These are phyloP conservation scores for Psettodes erumei DNA, from an alignment of 2,113 vertebrate genomes.

Conservation along the genomic window DNA sequence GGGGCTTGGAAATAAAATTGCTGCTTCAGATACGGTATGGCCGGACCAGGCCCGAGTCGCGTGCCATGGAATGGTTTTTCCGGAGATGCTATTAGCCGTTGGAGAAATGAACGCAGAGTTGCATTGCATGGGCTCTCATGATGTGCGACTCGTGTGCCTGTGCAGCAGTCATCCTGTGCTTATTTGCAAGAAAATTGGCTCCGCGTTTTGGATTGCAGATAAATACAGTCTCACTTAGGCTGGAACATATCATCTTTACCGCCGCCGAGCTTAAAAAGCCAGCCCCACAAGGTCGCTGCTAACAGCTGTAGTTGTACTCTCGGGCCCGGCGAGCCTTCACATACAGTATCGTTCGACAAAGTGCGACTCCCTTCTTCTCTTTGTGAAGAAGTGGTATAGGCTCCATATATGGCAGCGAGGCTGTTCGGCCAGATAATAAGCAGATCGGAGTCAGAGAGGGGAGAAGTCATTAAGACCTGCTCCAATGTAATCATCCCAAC, in stretches of 20 bases:
- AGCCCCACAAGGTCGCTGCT: slow-evolving; percentile 42
- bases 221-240: slow-evolving; percentile 58
- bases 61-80: slow-evolving; percentile 35
- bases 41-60: slow-evolving; percentile 35
- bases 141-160: slow-evolving; percentile 49
- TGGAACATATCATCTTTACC: slow-evolving; percentile 63
- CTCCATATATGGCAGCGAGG: slow-evolving; percentile 36
- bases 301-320: slow-evolving; percentile 49
- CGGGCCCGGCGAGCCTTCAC: slow-evolving; percentile 38
- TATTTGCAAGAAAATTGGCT: slow-evolving; percentile 64
- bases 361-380: slow-evolving; percentile 41
- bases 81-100: slow-evolving; percentile 50
- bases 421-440: slow-evolving; percentile 69
- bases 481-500: slow-evolving; percentile 76
- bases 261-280: slow-evolving; percentile 47
- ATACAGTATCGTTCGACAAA: slow-evolving; percentile 50
- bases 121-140: slow-evolving; percentile 31
- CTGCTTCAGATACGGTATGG: slow-evolving; percentile 53
- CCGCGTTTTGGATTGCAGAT: slow-evolving; percentile 67
- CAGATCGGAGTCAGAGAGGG: slow-evolving; percentile 61
- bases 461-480: slow-evolving; percentile 73
- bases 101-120: slow-evolving; percentile 55
- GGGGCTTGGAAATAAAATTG: slow-evolving; percentile 61
- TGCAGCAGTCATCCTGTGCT: slow-evolving; percentile 25
- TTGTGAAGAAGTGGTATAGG: slow-evolving; percentile 32